Conservation (phyloP, 2,888 invertebrate genomes). For the Apamea sordens region DNA sequence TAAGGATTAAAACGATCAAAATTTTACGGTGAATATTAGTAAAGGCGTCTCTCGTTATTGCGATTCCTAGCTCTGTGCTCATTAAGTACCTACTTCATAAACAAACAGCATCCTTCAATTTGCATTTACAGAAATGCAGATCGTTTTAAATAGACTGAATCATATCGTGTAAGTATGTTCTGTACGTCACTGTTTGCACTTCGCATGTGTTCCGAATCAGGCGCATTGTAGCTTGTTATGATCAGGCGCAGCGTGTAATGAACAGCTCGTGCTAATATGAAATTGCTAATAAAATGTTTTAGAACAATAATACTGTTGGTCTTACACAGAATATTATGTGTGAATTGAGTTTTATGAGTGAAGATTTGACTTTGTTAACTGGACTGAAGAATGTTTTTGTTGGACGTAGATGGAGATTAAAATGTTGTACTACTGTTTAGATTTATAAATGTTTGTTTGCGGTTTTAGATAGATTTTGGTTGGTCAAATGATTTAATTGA, state of each 20-base stretch:
- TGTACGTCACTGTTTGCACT: constrained; percentile 57
- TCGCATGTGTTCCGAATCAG: constrained; percentile 77
- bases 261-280: constrained; percentile 68
- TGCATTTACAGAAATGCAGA: constrained; percentile 51
- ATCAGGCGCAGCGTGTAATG: constrained; percentile 70
- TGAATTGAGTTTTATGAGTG: constrained; percentile 42
- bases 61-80: constrained; percentile 1
- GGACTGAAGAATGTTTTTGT: constrained; percentile 13
- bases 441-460: not conserved
- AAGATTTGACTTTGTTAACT: constrained; percentile 20
- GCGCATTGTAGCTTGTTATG: constrained; percentile 71
- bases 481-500: not conserved
- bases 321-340: constrained; percentile 24
- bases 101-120: constrained; percentile 47
- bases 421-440: constrained; percentile 14
- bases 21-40: not conserved
- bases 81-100: constrained; percentile 8
- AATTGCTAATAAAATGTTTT: constrained; percentile 61
- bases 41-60: not conserved
- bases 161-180: constrained; percentile 37
- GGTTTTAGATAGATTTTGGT: not conserved
- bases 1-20: no score
- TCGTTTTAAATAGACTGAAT: constrained; percentile 64
- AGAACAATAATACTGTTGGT: constrained; percentile 42
- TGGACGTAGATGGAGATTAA: not conserved